A percentile compares a stretch with the other conserved stretches of the same genome.
Evolutionary conservation across 2,113 vertebrate genomes (phyloP).

Genomic region (Pheucticus melanocephalus): DNA sequence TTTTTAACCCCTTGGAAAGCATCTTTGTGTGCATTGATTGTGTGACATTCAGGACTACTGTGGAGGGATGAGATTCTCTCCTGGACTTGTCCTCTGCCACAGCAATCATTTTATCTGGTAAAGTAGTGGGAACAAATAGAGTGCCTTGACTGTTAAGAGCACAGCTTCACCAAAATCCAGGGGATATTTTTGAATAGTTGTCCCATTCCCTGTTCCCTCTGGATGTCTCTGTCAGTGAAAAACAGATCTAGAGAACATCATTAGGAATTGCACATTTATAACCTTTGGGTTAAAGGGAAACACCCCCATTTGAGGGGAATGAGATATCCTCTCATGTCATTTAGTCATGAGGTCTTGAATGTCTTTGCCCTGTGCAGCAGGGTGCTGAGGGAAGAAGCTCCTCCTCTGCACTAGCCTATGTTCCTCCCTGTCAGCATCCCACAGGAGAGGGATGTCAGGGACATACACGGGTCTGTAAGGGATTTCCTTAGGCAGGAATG

Average conservation of each 20-base stretch:
- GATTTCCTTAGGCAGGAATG: not conserved
- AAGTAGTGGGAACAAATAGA: not conserved
- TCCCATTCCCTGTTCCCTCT: not conserved
- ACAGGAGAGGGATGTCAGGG: not conserved
- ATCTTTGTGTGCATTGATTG: not conserved
- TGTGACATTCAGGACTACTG: not conserved
- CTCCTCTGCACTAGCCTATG: not conserved
- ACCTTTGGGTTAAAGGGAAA: not conserved
- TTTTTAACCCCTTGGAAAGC: not conserved
- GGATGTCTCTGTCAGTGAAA: not conserved
- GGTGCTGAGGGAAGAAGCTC: not conserved
- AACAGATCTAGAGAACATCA: not conserved
- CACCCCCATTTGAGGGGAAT: no score
- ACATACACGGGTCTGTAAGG: not conserved
- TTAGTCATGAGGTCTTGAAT: not conserved
- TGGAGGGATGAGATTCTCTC: not conserved
- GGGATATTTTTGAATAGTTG: rapidly evolving
- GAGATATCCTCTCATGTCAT: not conserved
- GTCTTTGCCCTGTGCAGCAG: not conserved
- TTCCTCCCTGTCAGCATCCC: not conserved
- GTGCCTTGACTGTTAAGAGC: not conserved
- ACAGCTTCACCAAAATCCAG: not conserved
- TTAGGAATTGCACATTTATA: not conserved
- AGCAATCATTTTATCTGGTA: not conserved
- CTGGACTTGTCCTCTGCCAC: not conserved